Evolutionary conservation across 2,797 vertebrate species (phyloP).

Genomic region (Danio aesculapii): DNA sequence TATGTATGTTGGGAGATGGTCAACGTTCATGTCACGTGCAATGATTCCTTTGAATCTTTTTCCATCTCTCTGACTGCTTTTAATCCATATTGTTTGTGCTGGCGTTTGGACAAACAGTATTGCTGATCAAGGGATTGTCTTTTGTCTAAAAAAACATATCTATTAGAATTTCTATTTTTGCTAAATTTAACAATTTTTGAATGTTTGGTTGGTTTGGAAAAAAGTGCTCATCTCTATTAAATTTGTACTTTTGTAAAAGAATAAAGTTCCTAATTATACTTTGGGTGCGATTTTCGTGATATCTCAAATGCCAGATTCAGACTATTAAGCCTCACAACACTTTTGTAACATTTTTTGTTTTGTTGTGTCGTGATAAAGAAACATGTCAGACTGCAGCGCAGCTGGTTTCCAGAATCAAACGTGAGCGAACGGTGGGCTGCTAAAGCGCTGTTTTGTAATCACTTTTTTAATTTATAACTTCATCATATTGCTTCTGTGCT

Average conservation of each 20-base stretch:
- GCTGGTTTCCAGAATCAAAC: too few relatives aligned
- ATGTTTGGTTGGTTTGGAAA: conserved; percentile 61
- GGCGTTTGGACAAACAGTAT: conserved; percentile 45
- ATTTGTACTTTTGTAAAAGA: conserved; percentile 68
- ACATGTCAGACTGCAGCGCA: too few relatives aligned
- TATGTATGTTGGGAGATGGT: conserved; percentile 1
- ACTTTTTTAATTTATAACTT: too few relatives aligned
- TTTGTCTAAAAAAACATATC: conserved; percentile 63
- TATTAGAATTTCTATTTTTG: conserved; percentile 66
- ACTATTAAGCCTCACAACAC: too few relatives aligned
- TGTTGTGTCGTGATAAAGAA: too few relatives aligned
- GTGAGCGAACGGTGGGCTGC: too few relatives aligned
- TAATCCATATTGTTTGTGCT: conserved; percentile 42
- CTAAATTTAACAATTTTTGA: conserved; percentile 61
- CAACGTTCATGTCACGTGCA: conserved; percentile 25
- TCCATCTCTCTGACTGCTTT: conserved; percentile 42
- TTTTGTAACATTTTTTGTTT: too few relatives aligned
- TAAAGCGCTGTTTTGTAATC: too few relatives aligned
- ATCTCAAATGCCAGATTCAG: too few relatives aligned
- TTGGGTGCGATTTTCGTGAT: background rate
- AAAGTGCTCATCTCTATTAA: conserved; percentile 62
- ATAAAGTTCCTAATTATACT: conserved; percentile 63
- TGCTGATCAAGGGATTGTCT: conserved; percentile 55
- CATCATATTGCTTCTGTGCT: too few relatives aligned
- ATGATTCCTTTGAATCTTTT: conserved; percentile 35